A percentile compares a stretch with the other conserved stretches of the same genome.
These are phyloP conservation scores for Urosaurus nigricauda DNA, from an alignment of 2,797 vertebrate genomes.

Conservation along the genomic window DNA sequence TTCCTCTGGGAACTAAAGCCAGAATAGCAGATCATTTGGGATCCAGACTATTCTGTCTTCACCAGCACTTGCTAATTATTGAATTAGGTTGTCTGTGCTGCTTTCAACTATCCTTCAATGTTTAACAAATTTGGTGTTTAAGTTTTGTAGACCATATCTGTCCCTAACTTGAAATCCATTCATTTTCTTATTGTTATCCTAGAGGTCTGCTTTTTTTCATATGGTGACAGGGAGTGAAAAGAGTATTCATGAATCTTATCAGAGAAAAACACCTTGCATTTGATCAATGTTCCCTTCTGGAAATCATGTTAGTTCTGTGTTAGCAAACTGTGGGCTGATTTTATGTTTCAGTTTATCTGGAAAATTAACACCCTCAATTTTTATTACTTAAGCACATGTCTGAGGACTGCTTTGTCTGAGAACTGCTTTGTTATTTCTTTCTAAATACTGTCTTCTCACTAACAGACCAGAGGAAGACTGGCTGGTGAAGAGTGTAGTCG, in stretches of 20 bases:
- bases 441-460: background rate
- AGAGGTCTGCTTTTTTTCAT: background rate
- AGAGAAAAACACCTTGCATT: background rate
- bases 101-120: background rate
- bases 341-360: background rate
- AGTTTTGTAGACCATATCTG: background rate
- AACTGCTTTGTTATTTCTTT: background rate
- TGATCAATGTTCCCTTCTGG: background rate
- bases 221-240: background rate
- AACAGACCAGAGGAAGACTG: too few relatives aligned
- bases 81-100: background rate
- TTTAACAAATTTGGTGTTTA: background rate
- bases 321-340: background rate
- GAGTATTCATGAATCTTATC: background rate
- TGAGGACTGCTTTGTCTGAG: too few relatives aligned
- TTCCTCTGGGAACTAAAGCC: background rate
- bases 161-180: background rate
- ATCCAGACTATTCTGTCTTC: background rate
- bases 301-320: slow-evolving; percentile 1
- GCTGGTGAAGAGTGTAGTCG: too few relatives aligned
- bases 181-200: background rate
- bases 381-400: background rate
- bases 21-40: background rate
- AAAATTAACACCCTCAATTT: background rate
- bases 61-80: background rate